Percentiles rank a stretch among this genome's conserved stretches.
These are phyloP conservation scores for Sinocyclocheilus maitianheensis DNA, from an alignment of 2,113 vertebrate genomes.

Conservation along the genomic window DNA sequence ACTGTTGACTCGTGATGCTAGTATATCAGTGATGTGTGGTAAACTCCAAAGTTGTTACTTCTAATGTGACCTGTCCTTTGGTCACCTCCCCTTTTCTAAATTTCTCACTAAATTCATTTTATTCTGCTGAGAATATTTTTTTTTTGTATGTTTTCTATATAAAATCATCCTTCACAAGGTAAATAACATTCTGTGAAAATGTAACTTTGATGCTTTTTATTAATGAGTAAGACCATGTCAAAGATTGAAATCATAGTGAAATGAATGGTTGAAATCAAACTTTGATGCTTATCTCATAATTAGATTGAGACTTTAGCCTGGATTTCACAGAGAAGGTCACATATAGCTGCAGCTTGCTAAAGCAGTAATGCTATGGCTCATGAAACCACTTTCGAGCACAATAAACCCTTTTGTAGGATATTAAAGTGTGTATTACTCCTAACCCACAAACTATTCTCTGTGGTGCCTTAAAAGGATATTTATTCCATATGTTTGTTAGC, in stretches of 20 bases:
- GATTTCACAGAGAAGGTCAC: no score
- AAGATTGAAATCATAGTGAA: no score
- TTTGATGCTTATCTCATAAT: no score
- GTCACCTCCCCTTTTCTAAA: not conserved
- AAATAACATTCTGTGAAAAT: no score
- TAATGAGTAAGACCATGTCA: no score
- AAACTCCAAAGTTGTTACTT: not conserved
- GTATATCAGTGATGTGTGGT: not conserved
- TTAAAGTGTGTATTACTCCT: not conserved
- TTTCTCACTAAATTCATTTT: constrained; percentile 9
- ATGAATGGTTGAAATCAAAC: no score
- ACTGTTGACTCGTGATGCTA: not conserved
- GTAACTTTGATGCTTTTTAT: no score
- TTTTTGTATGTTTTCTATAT: no score
- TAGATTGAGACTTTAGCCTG: no score
- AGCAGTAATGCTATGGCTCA: not conserved
- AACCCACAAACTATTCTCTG: not conserved
- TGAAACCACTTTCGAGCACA: not conserved
- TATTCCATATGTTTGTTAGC: not conserved
- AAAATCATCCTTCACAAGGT: no score
- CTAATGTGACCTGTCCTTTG: not conserved
- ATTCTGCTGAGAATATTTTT: not conserved
- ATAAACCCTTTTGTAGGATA: not conserved
- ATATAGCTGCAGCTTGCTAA: not conserved
- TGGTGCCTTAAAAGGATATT: not conserved